A percentile compares a stretch with the other conserved stretches of the same genome.
These are phyloP conservation scores for Nyctibius bracteatus DNA, from an alignment of 2,113 vertebrate genomes.

Conservation along the genomic window DNA sequence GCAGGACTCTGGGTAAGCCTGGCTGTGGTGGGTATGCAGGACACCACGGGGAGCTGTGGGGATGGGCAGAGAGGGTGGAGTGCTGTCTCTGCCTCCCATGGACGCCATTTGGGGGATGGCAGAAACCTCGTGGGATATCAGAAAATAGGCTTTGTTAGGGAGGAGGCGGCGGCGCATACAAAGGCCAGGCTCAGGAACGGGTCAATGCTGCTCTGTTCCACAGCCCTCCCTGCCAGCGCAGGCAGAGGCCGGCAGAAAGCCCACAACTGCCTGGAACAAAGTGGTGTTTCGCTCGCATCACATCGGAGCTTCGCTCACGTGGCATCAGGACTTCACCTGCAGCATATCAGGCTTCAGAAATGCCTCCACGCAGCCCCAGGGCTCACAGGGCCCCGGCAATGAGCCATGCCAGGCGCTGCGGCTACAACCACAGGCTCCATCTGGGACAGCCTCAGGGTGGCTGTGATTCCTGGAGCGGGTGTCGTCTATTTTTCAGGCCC, in stretches of 20 bases:
- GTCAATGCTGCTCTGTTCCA: background rate
- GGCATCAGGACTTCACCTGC: too few relatives aligned
- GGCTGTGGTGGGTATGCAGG: fast-evolving
- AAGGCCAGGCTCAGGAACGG: background rate
- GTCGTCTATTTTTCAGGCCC: background rate
- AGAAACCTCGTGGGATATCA: background rate
- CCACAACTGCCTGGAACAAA: background rate
- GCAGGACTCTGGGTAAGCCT: background rate
- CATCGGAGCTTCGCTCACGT: background rate
- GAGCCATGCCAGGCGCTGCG: background rate
- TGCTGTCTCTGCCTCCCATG: background rate
- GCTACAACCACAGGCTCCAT: background rate
- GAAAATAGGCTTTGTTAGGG: conserved; percentile 3
- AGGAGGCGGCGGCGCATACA: fast-evolving
- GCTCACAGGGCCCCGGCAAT: background rate
- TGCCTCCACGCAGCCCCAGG: fast-evolving
- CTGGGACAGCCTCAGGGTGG: fast-evolving
- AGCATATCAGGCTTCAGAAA: background rate
- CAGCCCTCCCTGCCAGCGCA: fast-evolving
- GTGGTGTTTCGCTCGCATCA: background rate
- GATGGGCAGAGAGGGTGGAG: background rate
- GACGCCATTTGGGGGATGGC: background rate
- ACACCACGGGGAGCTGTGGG: background rate
- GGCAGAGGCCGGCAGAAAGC: background rate
- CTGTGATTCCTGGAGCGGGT: background rate